These are phyloP conservation scores for Globicephala melas DNA, from an alignment of 2,113 vertebrate genomes.

Conservation along the genomic window DNA sequence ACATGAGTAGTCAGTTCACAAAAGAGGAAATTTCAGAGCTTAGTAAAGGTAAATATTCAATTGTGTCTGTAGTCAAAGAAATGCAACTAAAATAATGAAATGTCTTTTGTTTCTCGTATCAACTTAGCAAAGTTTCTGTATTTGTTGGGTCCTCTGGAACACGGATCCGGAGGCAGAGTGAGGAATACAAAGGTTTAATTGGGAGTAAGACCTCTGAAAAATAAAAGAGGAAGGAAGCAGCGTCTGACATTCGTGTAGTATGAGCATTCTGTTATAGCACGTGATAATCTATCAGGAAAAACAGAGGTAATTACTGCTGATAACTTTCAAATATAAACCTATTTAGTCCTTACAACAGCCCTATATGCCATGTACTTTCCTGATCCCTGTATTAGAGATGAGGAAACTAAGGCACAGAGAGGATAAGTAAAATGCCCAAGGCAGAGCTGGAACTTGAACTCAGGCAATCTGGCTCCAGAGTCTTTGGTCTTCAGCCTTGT, in stretches of 20 bases:
- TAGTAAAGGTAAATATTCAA: background rate
- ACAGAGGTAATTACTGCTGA: background rate
- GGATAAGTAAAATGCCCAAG: background rate
- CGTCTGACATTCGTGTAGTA: background rate
- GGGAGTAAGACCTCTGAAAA: background rate
- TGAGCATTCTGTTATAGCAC: background rate
- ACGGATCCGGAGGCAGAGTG: background rate
- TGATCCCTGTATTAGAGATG: background rate
- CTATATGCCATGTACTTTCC: background rate
- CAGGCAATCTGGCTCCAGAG: background rate
- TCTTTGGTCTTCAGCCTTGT: background rate
- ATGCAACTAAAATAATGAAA: background rate
- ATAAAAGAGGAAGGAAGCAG: background rate
- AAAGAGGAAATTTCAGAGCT: background rate
- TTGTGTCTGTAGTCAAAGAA: slow-evolving; percentile 2
- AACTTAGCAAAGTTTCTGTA: background rate
- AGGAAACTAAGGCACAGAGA: background rate
- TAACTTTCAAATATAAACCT: background rate
- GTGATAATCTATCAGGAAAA: background rate
- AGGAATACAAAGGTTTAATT: background rate
- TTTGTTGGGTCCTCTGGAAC: background rate
- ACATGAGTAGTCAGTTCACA: background rate
- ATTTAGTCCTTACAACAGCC: background rate
- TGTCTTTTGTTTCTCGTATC: background rate
- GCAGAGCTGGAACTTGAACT: background rate